A percentile compares a stretch with the other conserved stretches of the same genome.
Evolutionary conservation across 2,888 invertebrate genomes (phyloP).

Genomic region (Ichneumoninae sp.): DNA sequence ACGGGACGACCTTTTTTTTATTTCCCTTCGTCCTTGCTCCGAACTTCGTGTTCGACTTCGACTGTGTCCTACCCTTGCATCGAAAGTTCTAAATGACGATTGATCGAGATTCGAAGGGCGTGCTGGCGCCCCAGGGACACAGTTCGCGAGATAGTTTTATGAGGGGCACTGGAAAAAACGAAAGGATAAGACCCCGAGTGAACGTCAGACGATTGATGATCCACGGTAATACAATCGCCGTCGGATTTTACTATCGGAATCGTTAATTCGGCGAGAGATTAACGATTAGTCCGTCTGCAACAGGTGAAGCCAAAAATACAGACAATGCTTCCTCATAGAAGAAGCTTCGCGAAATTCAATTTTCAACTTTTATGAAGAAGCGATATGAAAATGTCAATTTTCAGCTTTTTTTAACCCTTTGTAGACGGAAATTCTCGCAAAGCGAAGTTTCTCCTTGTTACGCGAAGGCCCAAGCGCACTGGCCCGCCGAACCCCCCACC

Average conservation of each 20-base stretch:
- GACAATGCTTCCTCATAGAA: too few relatives aligned
- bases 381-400: too few relatives aligned
- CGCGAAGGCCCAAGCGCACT: too few relatives aligned
- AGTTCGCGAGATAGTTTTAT: conserved; percentile 23
- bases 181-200: neutral
- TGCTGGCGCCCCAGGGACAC: conserved; percentile 4
- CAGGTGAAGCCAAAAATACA: too few relatives aligned
- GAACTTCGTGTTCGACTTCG: neutral
- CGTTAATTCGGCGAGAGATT: neutral
- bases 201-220: conserved; percentile 30
- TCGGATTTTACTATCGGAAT: neutral
- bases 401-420: too few relatives aligned
- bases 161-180: neutral
- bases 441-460: too few relatives aligned
- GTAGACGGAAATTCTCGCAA: too few relatives aligned
- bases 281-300: neutral
- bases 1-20: neutral
- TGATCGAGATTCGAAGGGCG: conserved; percentile 35
- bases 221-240: neutral
- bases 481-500: too few relatives aligned
- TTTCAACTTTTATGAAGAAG: too few relatives aligned
- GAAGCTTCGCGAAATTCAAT: too few relatives aligned
- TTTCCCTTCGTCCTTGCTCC: neutral
- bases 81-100: conserved; percentile 46
- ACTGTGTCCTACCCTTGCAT: neutral